Conservation (phyloP, 2,888 invertebrate species). For the Osmoderma eremita region DNA sequence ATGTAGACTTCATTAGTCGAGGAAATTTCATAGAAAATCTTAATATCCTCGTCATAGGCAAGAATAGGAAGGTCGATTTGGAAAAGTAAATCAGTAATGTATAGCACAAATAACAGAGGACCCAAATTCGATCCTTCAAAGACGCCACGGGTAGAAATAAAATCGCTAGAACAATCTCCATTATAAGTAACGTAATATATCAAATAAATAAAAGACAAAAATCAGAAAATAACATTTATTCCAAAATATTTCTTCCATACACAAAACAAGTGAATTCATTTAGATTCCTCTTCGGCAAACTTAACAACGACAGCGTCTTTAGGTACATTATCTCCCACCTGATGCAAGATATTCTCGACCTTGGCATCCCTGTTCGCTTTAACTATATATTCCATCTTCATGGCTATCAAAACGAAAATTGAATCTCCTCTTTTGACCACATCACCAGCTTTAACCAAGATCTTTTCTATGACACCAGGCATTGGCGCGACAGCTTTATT, state of each 20-base stretch:
- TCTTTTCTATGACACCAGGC: constrained; percentile 94
- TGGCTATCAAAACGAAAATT: constrained; percentile 94
- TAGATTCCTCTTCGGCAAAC: constrained; percentile 63
- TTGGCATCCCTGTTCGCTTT: constrained; percentile 83
- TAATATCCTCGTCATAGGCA: too few relatives aligned
- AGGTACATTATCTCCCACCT: constrained; percentile 83
- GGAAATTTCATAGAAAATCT: too few relatives aligned
- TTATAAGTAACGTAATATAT: background rate
- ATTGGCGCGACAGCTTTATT: constrained; percentile 86
- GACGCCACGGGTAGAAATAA: too few relatives aligned
- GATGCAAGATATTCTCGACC: constrained; percentile 77
- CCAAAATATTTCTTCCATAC: background rate
- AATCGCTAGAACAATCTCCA: too few relatives aligned
- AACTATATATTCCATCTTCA: constrained; percentile 99
- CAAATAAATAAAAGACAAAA: constrained; percentile 3
- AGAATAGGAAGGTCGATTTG: too few relatives aligned
- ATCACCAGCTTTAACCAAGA: constrained; percentile 85
- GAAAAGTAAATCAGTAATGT: too few relatives aligned
- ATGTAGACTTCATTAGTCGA: too few relatives aligned
- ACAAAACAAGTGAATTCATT: background rate
- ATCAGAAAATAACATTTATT: constrained; percentile 4
- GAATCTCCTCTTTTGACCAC: constrained; percentile 87
- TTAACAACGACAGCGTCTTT: constrained; percentile 76
- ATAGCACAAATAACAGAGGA: too few relatives aligned
- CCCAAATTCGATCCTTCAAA: too few relatives aligned